phyloP scores from a whole-genome alignment of 2,113 vertebrate genomes.

The Chionomys nivalis region DNA sequence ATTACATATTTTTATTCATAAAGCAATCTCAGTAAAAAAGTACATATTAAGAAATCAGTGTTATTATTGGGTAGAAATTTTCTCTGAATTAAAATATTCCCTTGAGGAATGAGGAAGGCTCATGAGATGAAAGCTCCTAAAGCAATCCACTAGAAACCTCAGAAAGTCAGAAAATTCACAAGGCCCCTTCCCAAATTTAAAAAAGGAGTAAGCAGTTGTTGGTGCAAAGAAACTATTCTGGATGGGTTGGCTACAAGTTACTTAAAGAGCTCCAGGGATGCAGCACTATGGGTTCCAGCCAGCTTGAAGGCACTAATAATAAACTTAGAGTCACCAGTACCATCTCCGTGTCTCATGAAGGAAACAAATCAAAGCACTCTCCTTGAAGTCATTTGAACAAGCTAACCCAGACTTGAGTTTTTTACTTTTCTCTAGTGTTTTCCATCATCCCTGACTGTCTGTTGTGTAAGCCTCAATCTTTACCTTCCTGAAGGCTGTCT shows the following conservation, averaged over 20 bases:
- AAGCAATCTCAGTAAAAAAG: neutral
- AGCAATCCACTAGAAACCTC: neutral
- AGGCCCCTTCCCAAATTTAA: neutral
- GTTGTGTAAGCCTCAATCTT: neutral
- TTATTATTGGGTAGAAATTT: neutral
- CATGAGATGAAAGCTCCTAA: neutral
- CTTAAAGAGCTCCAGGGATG: too few relatives aligned
- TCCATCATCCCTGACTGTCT: too few relatives aligned
- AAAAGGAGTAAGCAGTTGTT: neutral
- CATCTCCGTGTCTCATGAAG: neutral
- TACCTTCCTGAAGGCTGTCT: neutral
- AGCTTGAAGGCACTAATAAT: neutral
- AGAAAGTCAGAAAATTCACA: too few relatives aligned
- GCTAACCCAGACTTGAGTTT: neutral
- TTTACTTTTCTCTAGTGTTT: neutral
- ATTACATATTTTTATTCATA: neutral
- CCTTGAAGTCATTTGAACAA: neutral
- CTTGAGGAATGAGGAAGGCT: neutral
- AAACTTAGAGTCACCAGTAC: neutral
- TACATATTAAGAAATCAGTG: neutral
- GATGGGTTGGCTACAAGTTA: too few relatives aligned
- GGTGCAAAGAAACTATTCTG: too few relatives aligned
- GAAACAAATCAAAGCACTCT: neutral
- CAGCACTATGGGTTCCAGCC: neutral
- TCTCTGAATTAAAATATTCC: neutral